These are phyloP conservation scores for Urocyon cinereoargenteus DNA, from an alignment of 2,797 vertebrate species.

Conservation along the genomic window DNA sequence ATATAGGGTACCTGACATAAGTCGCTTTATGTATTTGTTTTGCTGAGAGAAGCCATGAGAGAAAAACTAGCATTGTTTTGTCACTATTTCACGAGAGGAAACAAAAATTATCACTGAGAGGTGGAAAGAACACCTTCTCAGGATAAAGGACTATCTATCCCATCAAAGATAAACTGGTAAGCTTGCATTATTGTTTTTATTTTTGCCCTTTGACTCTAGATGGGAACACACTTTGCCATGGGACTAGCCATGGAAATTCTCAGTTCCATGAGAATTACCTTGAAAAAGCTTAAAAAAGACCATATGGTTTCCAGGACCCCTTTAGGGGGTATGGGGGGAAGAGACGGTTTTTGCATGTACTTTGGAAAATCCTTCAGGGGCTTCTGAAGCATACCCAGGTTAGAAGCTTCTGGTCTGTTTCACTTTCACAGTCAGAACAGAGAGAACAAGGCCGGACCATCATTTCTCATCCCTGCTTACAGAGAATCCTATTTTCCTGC, in stretches of 20 bases:
- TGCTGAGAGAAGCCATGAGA: background rate
- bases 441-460: background rate
- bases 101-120: background rate
- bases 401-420: constrained; percentile 5
- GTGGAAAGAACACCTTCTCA: background rate
- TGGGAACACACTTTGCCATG: background rate
- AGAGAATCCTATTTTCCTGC: constrained; percentile 70
- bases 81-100: constrained; percentile 8
- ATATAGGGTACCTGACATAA: background rate
- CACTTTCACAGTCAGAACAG: background rate
- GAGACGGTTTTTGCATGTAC: rapidly evolving
- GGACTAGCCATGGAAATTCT: background rate
- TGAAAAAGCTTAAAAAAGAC: constrained; percentile 2
- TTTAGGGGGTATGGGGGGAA: no score
- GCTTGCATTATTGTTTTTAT: background rate
- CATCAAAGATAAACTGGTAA: background rate
- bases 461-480: background rate
- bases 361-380: background rate
- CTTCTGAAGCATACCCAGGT: background rate
- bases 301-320: background rate
- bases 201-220: background rate
- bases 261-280: background rate
- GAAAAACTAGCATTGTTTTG: background rate
- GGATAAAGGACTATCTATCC: background rate
- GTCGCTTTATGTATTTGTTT: background rate